Evolutionary conservation across 2,113 vertebrate species (phyloP), one percentile per base, ranked within the genome.

Genomic region (Otolemur garnettii): DNA sequence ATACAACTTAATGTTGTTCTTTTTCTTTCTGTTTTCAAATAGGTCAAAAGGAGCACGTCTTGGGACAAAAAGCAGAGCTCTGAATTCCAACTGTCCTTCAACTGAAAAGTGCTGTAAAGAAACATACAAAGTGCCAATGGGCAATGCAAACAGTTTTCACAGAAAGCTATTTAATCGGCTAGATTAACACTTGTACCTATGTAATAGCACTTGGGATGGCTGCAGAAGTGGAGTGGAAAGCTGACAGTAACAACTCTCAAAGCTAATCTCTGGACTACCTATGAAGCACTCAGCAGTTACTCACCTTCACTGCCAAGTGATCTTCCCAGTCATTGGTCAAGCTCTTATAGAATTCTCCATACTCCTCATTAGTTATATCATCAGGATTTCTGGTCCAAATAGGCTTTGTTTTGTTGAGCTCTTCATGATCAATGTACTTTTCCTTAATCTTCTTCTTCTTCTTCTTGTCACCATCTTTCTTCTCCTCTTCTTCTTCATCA

Each of bases 381-480:
- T 99, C 99, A 0, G 99, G 99, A 64, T 99, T 99, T 60, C 99
- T 98, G 95, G 99, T 99, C 99, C 99, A 99, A 68, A 99, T 98
- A 0, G 99, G 99, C 66, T 98, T 98, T 0, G 97, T 97, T 7
- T 98, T 98, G 91, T 97, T 98, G 28, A 98, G 60, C 0, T 97
- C 97, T 38, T 99, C 99, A 0, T 99, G 97, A 14, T 99, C 99
- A 5, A 99, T 98, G 81, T 99, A 99, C 84, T 99, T 99, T 10
- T 99, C 99, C 93, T 99, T 98, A 0, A 98, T 98, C 77, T 98
- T 98, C 96, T 95, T 98, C 14, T 92, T 98, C 59, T 99, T 99
- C 24, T 99, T 99, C 95, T 99, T 99, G 80, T 99, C 98, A 0
- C 98, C 98, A 4, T 98, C 98, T 42, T 99, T 99, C 97, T 99